Conservation (phyloP, 2,113 vertebrate genomes). For the Hypanus sabinus region DNA sequence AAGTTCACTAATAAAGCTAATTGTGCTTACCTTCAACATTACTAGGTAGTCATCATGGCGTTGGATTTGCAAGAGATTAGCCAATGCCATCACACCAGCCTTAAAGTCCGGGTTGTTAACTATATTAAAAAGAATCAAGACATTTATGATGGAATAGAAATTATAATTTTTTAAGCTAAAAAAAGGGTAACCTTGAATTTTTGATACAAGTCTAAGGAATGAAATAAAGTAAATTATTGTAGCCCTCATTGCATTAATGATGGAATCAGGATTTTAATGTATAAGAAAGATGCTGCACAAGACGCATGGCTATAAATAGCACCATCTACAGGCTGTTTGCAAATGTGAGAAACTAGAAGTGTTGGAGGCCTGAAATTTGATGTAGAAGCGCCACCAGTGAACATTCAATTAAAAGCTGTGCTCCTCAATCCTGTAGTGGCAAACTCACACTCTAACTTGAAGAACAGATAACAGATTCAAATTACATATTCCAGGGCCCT, state of each 20-base stretch:
- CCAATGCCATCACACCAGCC: conserved; percentile 85
- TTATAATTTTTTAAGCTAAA: background rate
- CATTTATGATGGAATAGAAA: background rate
- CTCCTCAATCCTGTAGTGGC: background rate
- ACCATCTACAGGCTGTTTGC: background rate
- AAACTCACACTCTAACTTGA: background rate
- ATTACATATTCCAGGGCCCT: background rate
- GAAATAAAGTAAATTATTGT: background rate
- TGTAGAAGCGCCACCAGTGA: background rate
- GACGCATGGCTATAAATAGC: background rate
- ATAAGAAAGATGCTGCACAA: background rate
- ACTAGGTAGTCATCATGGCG: conserved; percentile 91
- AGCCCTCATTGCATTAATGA: background rate
- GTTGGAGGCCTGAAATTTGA: background rate
- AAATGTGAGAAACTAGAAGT: background rate
- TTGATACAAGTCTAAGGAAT: background rate
- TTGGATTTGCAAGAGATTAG: conserved; percentile 89
- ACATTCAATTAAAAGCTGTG: background rate
- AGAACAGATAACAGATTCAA: background rate
- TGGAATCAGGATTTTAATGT: background rate
- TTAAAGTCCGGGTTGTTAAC: conserved; percentile 91
- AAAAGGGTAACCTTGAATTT: background rate
- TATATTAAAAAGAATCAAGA: conserved; percentile 43
- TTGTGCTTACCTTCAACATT: conserved; percentile 83
- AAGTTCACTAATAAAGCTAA: background rate